Base-by-base conservation (phyloP, 2,888 invertebrate species). In the Microctonus hyperodae region DNA sequence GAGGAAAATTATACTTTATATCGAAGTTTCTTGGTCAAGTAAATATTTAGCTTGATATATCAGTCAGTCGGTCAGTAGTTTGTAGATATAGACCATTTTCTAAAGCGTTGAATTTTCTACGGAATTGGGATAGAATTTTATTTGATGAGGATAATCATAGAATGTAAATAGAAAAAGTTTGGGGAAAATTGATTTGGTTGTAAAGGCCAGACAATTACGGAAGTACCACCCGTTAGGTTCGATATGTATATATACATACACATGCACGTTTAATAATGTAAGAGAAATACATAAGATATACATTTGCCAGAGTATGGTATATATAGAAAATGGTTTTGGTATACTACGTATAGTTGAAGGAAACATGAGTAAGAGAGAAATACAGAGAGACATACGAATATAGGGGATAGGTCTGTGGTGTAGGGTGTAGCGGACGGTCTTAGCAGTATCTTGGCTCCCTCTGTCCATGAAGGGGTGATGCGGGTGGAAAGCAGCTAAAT, bases 401-500 rank as follows among this genome's bases (percentile, higher is more conserved):
- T 64, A 68, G 69, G 59, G 75, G 72, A 73, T 70, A 73, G 74
- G 75, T 75, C 73, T 75, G 77, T 75, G 75, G 78, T 76, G n/a
- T n/a, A 77, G 81, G 75, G 74, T 75, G 79, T 79, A 81, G 79
- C 81, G 80, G 79, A 81, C 79, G 80, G 81, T 82, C 82, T 82
- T 82, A 81, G 80, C 79, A 81, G 79, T 82, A 81, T 82, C 82
- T 82, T 82, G 79, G 81, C 78, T 79, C 79, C 76, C 76, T 76
- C 65, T 58, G 64, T 69, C 62, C 69, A 67, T n/a, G n/a, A n/a
- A 62, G 57, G 65, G 57, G 53, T 55, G 71, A n/a, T n/a, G 65
- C 61, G 50, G 75, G 70, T 76, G 75, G 76, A 74, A 77, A 77
- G 76, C 79, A 78, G 81, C 83, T 84, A 83, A 83, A 83, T 84